Evolutionary conservation across 2,113 vertebrate species (phyloP).

Genomic region (Progne subis): DNA sequence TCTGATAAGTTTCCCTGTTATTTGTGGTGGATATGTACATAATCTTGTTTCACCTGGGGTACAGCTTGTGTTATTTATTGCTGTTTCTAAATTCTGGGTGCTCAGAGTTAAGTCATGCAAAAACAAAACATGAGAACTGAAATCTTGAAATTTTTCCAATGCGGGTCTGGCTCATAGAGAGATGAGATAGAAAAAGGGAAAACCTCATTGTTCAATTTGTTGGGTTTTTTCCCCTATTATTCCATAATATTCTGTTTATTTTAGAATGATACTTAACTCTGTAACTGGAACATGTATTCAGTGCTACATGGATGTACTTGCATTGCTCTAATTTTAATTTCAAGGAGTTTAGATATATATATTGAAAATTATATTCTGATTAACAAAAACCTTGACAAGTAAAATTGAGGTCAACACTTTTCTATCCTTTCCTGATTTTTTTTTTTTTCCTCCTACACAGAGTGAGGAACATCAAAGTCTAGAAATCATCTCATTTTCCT

Average conservation of each 20-base stretch:
- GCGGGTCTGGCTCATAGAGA: background rate
- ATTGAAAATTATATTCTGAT: background rate
- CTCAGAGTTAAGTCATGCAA: background rate
- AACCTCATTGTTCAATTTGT: background rate
- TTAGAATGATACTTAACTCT: background rate
- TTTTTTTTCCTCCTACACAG: background rate
- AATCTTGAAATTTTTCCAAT: background rate
- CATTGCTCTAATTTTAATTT: background rate
- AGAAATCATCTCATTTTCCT: background rate
- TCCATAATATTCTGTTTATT: background rate
- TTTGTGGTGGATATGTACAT: background rate
- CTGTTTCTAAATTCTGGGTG: background rate
- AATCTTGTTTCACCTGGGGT: background rate
- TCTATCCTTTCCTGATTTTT: background rate
- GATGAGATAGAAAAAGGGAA: background rate
- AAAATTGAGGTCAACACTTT: background rate
- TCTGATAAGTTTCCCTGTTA: background rate
- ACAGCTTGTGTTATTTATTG: background rate
- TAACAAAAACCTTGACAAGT: background rate
- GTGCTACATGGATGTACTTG: background rate
- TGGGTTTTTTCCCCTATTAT: accelerated
- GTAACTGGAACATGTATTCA: background rate
- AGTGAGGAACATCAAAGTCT: background rate
- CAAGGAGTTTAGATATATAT: background rate
- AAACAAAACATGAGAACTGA: background rate